phyloP scores from a whole-genome alignment of 2,113 vertebrate species.

The Panthera leo region DNA sequence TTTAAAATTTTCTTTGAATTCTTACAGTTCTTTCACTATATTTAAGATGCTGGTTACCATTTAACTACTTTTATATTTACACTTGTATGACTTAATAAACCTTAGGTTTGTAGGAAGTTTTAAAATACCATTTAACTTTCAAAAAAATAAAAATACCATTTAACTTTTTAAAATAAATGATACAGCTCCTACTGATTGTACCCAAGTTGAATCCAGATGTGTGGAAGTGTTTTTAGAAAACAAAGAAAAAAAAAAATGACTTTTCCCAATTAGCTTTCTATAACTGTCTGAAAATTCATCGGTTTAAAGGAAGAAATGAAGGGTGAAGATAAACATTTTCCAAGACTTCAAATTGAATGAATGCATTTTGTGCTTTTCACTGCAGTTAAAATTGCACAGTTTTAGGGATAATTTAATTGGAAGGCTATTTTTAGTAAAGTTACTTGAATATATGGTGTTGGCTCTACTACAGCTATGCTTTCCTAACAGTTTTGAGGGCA shows the following conservation, averaged over 20 bases:
- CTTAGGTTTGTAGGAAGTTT: not conserved
- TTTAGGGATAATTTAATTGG: slow-evolving; percentile 75
- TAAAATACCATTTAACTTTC: slow-evolving; percentile 1
- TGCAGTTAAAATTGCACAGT: slow-evolving; percentile 69
- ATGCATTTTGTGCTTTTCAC: slow-evolving; percentile 66
- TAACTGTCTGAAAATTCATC: slow-evolving; percentile 75
- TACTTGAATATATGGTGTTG: slow-evolving; percentile 71
- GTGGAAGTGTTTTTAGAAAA: slow-evolving; percentile 70
- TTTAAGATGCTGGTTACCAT: not conserved
- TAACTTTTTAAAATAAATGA: slow-evolving; percentile 35
- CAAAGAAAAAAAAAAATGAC: slow-evolving; percentile 73
- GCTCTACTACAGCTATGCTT: not conserved
- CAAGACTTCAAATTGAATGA: slow-evolving; percentile 75
- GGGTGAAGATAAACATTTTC: slow-evolving; percentile 80
- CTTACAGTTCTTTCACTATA: not conserved
- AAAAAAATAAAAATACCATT: not conserved
- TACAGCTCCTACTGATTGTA: slow-evolving; percentile 65
- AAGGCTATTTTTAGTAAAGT: slow-evolving; percentile 64
- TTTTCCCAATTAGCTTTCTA: slow-evolving; percentile 72
- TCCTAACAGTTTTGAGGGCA: not conserved
- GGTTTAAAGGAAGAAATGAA: slow-evolving; percentile 81
- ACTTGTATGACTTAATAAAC: not conserved
- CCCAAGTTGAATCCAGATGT: slow-evolving; percentile 77
- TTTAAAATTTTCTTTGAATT: not conserved
- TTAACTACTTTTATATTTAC: not conserved